Base-by-base conservation (phyloP, 2,113 vertebrate genomes). In the Megaleporinus macrocephalus region DNA sequence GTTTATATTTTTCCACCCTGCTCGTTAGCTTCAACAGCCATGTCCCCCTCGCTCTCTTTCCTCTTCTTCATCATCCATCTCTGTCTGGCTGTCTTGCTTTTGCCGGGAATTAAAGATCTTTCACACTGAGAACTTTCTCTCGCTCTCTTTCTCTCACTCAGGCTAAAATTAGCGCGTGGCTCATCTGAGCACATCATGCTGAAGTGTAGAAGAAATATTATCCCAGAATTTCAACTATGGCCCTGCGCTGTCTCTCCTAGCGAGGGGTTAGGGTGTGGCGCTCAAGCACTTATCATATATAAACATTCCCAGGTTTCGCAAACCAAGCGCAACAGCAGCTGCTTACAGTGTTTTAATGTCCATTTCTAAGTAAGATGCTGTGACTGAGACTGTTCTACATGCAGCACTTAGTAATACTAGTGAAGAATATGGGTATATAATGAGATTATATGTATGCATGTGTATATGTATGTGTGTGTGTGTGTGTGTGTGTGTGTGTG, bases 151-250 rank as follows among this genome's bases (percentile, higher is more conserved):
- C 47, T 59, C 57, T 86, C 55, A 22, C 66, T 73, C 49, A 0
- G 27, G 51, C 80, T 95, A 93, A 89, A 94, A 90, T 94, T 93
- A 94, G 92, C 73, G 65, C 80, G 57, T 76, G 83, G 88, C 90
- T 92, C 90, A 90, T 91, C 44, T 80, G 82, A 85, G 85, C 85
- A 87, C 83, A 88, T 89, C 84, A 88, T 86, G 85, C 86, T 89
- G 90, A 90, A 91, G 89, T 90, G 90, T 90, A 87, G 88, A 73
- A 86, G 93, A 93, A 95, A 94, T 92, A 85, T 91, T 91, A 94
- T 86, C 88, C 91, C 55, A 89, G 89, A 89, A 93, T 94, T 88
- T 86, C 77, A 93, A 88, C 88, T 87, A 92, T 93, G 90, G 73
- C 79, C 76, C 83, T 49, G 33, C 55, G 16, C 59, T 85, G 63